Base-by-base conservation (phyloP, 1,140 invertebrate species). In the Drosophila burlai region DNA sequence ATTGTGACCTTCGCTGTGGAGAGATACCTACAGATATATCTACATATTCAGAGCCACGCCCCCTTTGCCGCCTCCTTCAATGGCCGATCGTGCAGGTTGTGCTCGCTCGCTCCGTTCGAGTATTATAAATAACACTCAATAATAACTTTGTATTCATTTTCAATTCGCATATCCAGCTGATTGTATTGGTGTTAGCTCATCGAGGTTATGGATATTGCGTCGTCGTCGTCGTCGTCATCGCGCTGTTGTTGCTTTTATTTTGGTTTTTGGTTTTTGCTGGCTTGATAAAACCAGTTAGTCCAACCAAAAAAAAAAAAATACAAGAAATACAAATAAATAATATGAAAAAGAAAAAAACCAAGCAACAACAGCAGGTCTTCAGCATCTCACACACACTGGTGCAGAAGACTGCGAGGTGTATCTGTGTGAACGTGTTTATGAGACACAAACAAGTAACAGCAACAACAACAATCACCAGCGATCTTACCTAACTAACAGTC, bases 121-220 rank as follows among this genome's bases (percentile, higher is more conserved):
- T 72, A 71, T 74, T 89, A 89, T 81, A 87, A 87, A 87, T 87
- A 87, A 89, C 84, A 87, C 84, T 78, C 75, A 90, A 89, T 87
- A 87, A 81, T 84, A 89, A 89, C 76, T 83, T 83, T 89, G 80
- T 87, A 84, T 87, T 89, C 84, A 75, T 87, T 84, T 87, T 66
- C 73, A 87, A 84, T 87, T 87, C 84, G 81, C 85, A 81, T 68
- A 83, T 78, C 40, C 45, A 47, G 64, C 69, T 78, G 62, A 42
- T 54, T 50, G 83, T 89, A 85, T 89, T 81, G 77, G 84, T 90
- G 84, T 89, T 89, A 89, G 85, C 84, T 89, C 84, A 89, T 89
- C 84, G 84, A 89, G 84, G 84, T 89, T 89, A 89, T 89, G 84
- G 84, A 89, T 89, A 89, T 90, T 89, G 83, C 83, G 83, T 87